Percentiles rank a stretch among this genome's conserved stretches.
phyloP scores from a whole-genome alignment of 2,797 vertebrate species.

The Bradypodion pumilum region DNA sequence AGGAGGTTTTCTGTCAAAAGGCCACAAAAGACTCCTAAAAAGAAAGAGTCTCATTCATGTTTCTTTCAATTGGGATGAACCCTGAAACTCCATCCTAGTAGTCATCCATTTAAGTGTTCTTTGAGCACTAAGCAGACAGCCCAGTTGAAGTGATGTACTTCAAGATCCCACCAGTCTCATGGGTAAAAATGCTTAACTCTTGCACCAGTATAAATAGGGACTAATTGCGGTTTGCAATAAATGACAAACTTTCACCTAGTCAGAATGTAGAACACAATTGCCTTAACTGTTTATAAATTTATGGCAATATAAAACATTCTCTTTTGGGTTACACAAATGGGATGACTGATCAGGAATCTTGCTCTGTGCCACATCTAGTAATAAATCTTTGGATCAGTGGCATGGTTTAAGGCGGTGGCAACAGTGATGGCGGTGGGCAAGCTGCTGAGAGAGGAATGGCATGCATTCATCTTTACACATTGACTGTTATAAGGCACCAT shows the following conservation, averaged over 20 bases:
- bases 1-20: too few species aligned
- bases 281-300: not conserved
- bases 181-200: not conserved
- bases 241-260: not conserved
- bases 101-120: not conserved
- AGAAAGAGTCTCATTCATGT: too few species aligned
- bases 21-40: too few species aligned
- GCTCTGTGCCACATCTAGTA: not conserved
- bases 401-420: not conserved
- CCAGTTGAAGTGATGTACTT: not conserved
- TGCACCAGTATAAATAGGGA: not conserved
- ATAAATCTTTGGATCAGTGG: slow-evolving; percentile 28
- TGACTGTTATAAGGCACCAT: slow-evolving; percentile 52
- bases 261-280: not conserved
- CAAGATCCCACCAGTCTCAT: too few species aligned
- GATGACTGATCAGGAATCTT: not conserved
- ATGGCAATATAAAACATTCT: not conserved
- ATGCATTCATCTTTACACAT: slow-evolving; percentile 47
- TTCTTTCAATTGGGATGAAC: too few species aligned
- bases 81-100: too few species aligned
- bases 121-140: not conserved
- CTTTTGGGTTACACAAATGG: not conserved
- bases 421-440: slow-evolving; percentile 25
- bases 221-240: not conserved
- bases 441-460: slow-evolving; percentile 41